Conservation (phyloP, 2,113 vertebrate genomes). For the Scytalopus superciliaris region DNA sequence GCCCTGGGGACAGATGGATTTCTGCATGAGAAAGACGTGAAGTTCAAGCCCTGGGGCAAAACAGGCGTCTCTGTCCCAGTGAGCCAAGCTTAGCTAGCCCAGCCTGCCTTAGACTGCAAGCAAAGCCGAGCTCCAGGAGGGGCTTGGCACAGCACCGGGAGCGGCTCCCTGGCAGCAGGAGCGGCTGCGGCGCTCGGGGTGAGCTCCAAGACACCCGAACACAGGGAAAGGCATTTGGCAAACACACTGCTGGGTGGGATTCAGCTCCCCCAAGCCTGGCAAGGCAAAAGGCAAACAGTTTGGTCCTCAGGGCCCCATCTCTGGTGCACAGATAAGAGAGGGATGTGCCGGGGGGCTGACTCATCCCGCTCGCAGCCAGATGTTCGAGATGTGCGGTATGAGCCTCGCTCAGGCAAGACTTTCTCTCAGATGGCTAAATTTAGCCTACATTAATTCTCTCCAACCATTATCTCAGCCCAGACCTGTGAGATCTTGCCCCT, state of each 20-base stretch:
- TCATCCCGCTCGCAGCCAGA: background rate
- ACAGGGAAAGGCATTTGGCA: background rate
- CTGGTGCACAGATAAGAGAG: background rate
- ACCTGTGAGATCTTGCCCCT: conserved; percentile 41
- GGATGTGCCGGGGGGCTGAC: background rate
- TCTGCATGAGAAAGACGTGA: background rate
- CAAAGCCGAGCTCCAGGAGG: background rate
- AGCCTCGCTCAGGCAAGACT: background rate
- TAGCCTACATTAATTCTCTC: conserved; percentile 1
- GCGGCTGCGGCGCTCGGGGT: background rate
- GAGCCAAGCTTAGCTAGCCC: background rate
- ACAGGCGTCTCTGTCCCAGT: background rate
- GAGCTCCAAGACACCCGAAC: background rate
- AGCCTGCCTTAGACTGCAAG: background rate
- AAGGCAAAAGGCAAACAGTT: background rate
- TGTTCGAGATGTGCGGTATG: background rate
- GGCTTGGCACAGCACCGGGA: background rate
- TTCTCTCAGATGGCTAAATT: conserved; percentile 24
- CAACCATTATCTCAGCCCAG: conserved; percentile 13
- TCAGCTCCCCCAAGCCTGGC: background rate
- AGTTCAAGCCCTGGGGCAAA: background rate
- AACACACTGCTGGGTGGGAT: background rate
- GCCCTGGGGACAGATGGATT: background rate
- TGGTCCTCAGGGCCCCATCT: background rate
- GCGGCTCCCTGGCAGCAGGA: background rate